Conservation (phyloP, 2,797 vertebrate species). For the Chromis chromis region DNA sequence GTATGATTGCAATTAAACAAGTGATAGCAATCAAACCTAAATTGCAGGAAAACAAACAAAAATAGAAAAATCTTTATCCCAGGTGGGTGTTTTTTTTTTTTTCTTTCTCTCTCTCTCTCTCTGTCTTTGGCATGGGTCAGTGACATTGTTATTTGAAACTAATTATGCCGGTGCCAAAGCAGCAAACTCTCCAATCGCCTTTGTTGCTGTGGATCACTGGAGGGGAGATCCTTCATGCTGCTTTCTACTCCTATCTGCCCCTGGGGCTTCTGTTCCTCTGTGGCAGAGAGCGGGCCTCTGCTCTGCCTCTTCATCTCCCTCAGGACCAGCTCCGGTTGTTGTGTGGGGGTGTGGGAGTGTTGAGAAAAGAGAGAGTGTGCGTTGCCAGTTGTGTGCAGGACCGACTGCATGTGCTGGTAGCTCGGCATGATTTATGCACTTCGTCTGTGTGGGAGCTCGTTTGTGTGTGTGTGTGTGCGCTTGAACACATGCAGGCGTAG, state of each 20-base stretch:
- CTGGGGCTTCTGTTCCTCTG: conserved; percentile 58
- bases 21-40: conserved; percentile 34
- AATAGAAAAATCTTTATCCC: conserved; percentile 17
- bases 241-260: conserved; percentile 66
- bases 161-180: conserved; percentile 72
- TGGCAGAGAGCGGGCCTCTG: conserved; percentile 39
- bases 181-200: conserved; percentile 66
- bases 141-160: conserved; percentile 74
- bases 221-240: conserved; percentile 73
- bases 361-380: conserved; percentile 32
- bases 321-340: conserved; percentile 32
- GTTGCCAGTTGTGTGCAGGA: conserved; percentile 35
- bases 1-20: conserved; percentile 48
- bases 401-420: conserved; percentile 31
- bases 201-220: conserved; percentile 74
- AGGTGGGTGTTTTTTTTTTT: conserved; percentile 19
- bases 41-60: conserved; percentile 44
- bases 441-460: conserved; percentile 16
- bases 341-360: neutral
- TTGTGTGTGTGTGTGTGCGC: neutral
- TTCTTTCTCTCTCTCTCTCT: neutral
- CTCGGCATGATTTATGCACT: conserved; percentile 55
- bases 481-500: conserved; percentile 30
- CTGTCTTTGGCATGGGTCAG: conserved; percentile 30
- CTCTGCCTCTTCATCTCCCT: conserved; percentile 64